phyloP scores from a whole-genome alignment of 1,140 invertebrate species.

The Chionoecetes opilio region DNA sequence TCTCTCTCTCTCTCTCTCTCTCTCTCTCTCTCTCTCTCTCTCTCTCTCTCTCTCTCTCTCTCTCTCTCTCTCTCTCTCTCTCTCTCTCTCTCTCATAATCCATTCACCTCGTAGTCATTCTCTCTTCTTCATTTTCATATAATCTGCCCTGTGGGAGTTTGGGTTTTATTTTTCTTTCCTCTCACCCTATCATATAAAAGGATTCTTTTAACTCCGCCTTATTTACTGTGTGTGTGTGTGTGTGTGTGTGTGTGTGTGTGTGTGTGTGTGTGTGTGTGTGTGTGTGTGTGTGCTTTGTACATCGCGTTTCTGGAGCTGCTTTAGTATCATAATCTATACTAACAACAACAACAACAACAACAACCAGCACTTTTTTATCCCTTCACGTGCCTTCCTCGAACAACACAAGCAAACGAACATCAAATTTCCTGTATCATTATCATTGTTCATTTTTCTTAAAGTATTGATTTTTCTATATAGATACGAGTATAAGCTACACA shows the following conservation, averaged over 20 bases:
- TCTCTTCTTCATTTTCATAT: not conserved
- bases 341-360: too few relatives aligned
- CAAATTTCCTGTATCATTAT: too few relatives aligned
- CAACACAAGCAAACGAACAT: too few relatives aligned
- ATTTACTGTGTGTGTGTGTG: not conserved
- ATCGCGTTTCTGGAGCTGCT: too few relatives aligned
- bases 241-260: not conserved
- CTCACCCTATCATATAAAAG: not conserved
- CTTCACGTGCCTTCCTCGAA: too few relatives aligned
- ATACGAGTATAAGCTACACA: too few relatives aligned
- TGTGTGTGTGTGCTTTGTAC: too few relatives aligned
- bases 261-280: not conserved
- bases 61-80: not conserved
- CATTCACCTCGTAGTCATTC: not conserved
- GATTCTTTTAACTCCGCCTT: not conserved
- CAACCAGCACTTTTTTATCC: too few relatives aligned
- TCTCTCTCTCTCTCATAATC: not conserved
- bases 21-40: not conserved
- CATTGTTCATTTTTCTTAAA: too few relatives aligned
- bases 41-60: too few relatives aligned
- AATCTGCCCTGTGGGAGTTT: not conserved
- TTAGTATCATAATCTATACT: too few relatives aligned
- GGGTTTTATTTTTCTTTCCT: not conserved
- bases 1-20: not conserved
- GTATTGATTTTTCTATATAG: too few relatives aligned